phyloP scores from a whole-genome alignment of 2,113 vertebrate genomes.

The Lycaon pictus region DNA sequence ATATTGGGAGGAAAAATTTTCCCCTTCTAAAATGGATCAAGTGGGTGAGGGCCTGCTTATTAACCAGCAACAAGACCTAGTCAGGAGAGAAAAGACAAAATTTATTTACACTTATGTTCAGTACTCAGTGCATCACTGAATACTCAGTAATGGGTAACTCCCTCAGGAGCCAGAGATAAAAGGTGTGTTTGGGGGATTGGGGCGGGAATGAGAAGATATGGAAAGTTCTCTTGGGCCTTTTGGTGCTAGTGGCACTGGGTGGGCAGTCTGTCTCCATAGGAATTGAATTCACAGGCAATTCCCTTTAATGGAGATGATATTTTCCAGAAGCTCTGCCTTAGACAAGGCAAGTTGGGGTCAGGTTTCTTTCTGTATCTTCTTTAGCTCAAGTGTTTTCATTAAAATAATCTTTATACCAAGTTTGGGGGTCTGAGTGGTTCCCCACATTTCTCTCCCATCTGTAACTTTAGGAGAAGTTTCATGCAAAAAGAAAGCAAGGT shows the following conservation, averaged over 20 bases:
- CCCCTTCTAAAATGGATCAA: background rate
- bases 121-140: background rate
- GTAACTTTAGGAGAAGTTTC: background rate
- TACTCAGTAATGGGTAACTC: background rate
- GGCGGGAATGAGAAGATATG: background rate
- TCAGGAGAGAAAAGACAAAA: slow-evolving; percentile 12
- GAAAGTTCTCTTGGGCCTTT: background rate
- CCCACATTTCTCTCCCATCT: background rate
- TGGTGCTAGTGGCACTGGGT: background rate
- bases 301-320: background rate
- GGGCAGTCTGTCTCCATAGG: background rate
- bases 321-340: background rate
- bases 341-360: background rate
- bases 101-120: background rate
- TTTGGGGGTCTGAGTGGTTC: background rate
- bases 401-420: background rate
- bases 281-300: background rate
- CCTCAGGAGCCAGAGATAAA: background rate
- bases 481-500: background rate
- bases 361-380: background rate
- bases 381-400: background rate
- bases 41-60: background rate
- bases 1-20: background rate
- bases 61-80: background rate
- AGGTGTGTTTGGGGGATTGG: too few species aligned